Evolutionary conservation across 2,797 vertebrate species (phyloP), one percentile per base, ranked within the genome.

Genomic region (Oceanodroma leucorhoa): DNA sequence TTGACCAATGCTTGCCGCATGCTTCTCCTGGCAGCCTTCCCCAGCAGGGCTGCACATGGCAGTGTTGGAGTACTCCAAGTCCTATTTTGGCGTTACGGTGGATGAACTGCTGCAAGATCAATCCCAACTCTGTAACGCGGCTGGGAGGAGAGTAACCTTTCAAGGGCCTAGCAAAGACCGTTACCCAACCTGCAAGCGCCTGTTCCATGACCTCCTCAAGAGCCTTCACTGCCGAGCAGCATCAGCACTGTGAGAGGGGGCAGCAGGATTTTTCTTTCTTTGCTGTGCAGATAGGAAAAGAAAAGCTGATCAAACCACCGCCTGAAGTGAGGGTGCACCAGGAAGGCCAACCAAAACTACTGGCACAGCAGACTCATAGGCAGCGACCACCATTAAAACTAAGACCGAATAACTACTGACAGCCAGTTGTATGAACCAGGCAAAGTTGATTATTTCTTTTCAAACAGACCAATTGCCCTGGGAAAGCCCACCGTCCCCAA

Each of bases 71-170:
- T 8, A 45, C 34, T 48, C 46, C 5, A 22, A 17, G 53, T 30
- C 32, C 36, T 26, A 11, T 4, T 32, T 29, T 24, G 38, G 27
- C 17, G 0, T 24, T 69, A 30, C 0, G 1, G 15, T 27, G 45
- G 11, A 64, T 26, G 13, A 72, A 48, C 5, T 41, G 22, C 48
- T 75, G 12, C 9, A 23, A 60, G 6, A n/a, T 30, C 51, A 14
- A 43, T 13, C 65, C 41, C 2, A 0, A 34, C 54, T 32, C 38
- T 18, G 21, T 14, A n/a, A 34, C 1, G 3, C 0, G 0, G 34
- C 14, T 29, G 54, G 41, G 27, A 90, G 45, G 10, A 69, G 21
- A 5, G 16, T 6, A 81, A 3, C 29, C 16, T 50, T 79, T 29
- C 54, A 32, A 60, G 21, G 29, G 32, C 27, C 36, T 27, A 48